These are phyloP conservation scores for Holacanthus passer DNA, from an alignment of 2,113 vertebrate genomes.

Conservation along the genomic window DNA sequence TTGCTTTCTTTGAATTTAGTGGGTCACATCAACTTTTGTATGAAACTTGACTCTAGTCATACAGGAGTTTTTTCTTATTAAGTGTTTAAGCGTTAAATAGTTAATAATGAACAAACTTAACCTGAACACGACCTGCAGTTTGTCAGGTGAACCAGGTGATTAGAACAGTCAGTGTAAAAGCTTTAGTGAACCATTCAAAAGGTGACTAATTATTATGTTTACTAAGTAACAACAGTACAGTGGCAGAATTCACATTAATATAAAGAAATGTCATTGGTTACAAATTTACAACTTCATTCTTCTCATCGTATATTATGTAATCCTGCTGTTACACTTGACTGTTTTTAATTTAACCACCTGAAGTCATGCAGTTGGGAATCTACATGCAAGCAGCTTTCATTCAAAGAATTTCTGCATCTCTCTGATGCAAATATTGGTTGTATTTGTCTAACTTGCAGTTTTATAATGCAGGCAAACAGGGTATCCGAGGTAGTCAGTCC, in stretches of 20 bases:
- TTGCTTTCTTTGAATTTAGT: no score
- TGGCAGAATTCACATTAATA: neutral
- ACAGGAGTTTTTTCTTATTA: no score
- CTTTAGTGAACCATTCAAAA: neutral
- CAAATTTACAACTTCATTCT: neutral
- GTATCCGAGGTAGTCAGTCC: neutral
- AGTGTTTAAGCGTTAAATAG: no score
- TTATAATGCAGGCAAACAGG: neutral
- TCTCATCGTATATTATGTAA: neutral
- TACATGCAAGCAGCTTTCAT: neutral
- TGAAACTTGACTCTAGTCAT: no score
- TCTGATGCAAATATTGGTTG: neutral
- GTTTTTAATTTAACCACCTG: neutral
- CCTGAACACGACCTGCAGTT: neutral
- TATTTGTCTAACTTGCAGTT: neutral
- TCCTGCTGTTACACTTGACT: neutral
- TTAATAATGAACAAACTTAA: neutral
- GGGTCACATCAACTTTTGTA: no score
- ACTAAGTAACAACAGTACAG: neutral
- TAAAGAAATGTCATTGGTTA: neutral
- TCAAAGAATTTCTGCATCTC: neutral
- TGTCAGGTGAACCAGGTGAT: neutral
- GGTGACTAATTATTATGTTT: neutral
- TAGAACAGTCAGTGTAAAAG: neutral
- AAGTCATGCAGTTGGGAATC: neutral